These are phyloP conservation scores for Chironomus striatipennis DNA, from an alignment of 1,140 invertebrate genomes.

Conservation along the genomic window DNA sequence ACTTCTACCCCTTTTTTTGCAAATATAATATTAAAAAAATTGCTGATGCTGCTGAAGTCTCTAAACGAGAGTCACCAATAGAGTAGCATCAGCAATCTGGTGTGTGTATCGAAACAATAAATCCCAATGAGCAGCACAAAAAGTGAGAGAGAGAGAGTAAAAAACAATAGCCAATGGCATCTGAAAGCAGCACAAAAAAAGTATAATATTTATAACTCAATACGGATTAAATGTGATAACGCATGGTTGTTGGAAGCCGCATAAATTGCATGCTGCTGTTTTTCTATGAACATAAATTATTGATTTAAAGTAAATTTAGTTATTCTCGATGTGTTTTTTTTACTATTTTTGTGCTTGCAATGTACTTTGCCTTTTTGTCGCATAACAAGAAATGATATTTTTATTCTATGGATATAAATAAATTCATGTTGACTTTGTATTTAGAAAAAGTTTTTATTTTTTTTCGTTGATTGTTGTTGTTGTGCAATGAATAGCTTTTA, in stretches of 20 bases:
- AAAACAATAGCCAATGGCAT: slow-evolving; percentile 4
- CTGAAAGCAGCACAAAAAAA: not conserved
- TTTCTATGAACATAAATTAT: slow-evolving; percentile 10
- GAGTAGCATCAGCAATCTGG: not conserved
- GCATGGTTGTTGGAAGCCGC: slow-evolving; percentile 10
- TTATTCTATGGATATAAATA: too few species aligned
- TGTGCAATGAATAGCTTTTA: too few species aligned
- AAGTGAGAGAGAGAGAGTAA: too few species aligned
- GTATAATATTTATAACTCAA: slow-evolving; percentile 15
- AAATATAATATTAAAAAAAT: too few species aligned
- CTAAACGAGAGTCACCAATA: too few species aligned
- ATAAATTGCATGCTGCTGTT: slow-evolving; percentile 2
- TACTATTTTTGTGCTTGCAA: not conserved
- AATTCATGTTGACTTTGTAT: too few species aligned
- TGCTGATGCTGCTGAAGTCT: too few species aligned
- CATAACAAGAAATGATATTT: not conserved
- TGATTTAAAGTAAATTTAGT: slow-evolving; percentile 10
- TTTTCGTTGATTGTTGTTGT: too few species aligned
- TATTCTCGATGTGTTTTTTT: not conserved
- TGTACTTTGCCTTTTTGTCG: not conserved
- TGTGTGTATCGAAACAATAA: slow-evolving; percentile 9
- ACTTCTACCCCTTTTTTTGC: too few species aligned
- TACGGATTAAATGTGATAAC: slow-evolving; percentile 13
- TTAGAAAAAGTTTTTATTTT: too few species aligned
- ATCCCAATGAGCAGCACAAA: not conserved